Conservation (phyloP, 2,888 invertebrate genomes). For the Drepanosiphum platanoidis region DNA sequence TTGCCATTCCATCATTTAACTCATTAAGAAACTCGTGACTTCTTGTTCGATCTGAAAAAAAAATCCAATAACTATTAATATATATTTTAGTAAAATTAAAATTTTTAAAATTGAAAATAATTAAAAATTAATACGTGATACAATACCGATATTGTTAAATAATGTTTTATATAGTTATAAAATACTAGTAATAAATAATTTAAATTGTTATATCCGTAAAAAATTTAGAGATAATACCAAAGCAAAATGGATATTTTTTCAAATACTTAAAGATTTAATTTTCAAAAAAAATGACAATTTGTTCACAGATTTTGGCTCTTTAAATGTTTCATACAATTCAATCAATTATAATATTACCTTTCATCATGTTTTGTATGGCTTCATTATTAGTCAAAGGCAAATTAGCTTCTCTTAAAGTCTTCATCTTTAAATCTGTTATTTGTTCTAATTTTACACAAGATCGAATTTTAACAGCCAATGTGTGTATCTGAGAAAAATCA, state of each 20-base stretch:
- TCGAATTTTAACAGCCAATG: constrained; percentile 79
- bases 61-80: not conserved
- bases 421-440: constrained; percentile 78
- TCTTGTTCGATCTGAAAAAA: constrained; percentile 60
- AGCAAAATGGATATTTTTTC: not conserved
- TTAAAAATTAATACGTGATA: too few species aligned
- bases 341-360: constrained; percentile 74
- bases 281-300: too few species aligned
- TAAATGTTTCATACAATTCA: too few species aligned
- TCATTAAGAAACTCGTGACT: constrained; percentile 85
- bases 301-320: too few species aligned
- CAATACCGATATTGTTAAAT: too few species aligned
- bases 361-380: constrained; percentile 80
- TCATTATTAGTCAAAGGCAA: constrained; percentile 81
- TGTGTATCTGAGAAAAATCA: constrained; percentile 72
- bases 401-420: constrained; percentile 75
- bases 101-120: not conserved
- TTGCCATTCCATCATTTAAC: constrained; percentile 81
- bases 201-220: too few species aligned
- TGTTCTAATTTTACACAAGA: constrained; percentile 78
- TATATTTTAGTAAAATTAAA: not conserved
- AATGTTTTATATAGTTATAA: not conserved
- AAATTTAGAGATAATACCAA: not conserved
- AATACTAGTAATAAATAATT: not conserved
- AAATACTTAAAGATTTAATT: too few species aligned